Percentiles rank a stretch among this genome's conserved stretches.
Evolutionary conservation across 2,888 invertebrate species (phyloP).

Genomic region (Himalopsyche tibetana): DNA sequence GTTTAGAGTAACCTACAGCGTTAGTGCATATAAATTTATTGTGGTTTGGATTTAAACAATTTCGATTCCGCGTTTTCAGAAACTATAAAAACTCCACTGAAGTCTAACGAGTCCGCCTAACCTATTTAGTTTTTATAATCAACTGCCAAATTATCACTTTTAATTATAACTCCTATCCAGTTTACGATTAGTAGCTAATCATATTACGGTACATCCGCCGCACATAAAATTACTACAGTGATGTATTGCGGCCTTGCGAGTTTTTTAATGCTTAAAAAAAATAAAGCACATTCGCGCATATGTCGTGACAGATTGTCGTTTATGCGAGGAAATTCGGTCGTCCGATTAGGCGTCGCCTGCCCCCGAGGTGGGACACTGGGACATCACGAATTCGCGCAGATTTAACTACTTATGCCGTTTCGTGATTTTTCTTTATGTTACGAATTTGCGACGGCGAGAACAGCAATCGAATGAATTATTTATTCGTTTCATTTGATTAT

Average conservation of each 20-base stretch:
- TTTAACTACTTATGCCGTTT: neutral
- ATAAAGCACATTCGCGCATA: neutral
- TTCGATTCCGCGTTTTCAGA: neutral
- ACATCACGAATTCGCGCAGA: conserved; percentile 34
- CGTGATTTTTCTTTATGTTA: neutral
- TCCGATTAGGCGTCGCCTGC: conserved; percentile 16
- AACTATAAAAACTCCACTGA: neutral
- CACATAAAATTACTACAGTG: neutral
- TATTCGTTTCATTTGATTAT: too few relatives aligned
- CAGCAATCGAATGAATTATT: too few relatives aligned
- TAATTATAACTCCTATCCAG: neutral
- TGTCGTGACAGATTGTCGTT: conserved; percentile 11
- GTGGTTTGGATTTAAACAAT: too few relatives aligned
- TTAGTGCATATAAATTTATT: too few relatives aligned
- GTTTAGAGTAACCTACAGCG: too few relatives aligned
- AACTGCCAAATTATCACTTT: neutral
- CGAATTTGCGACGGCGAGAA: neutral
- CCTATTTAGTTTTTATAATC: neutral
- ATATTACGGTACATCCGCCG: neutral
- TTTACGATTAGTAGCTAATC: neutral
- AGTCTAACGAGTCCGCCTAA: neutral
- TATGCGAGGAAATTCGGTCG: neutral
- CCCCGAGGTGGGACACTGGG: conserved; percentile 18
- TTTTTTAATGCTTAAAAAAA: neutral
- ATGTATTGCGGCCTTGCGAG: conserved; percentile 8